These are phyloP conservation scores for Pheucticus melanocephalus DNA, from an alignment of 2,113 vertebrate genomes.

Conservation along the genomic window DNA sequence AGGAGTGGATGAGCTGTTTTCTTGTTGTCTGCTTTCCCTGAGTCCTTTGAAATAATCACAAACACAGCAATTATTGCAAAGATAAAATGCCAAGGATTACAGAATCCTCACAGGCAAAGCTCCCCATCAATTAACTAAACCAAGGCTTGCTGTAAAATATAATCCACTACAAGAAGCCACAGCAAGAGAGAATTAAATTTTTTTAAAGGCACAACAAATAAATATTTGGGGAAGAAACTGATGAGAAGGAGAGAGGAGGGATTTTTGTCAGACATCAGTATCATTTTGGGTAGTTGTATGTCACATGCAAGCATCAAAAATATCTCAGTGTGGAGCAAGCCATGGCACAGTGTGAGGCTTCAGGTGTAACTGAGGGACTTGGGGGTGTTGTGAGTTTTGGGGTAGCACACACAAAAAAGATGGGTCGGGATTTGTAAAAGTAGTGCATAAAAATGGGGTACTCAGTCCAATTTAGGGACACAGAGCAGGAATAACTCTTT, in stretches of 20 bases:
- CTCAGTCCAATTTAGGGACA: neutral
- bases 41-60: conserved; percentile 46
- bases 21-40: conserved; percentile 14
- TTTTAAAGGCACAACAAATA: neutral
- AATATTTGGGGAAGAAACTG: neutral
- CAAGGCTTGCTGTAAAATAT: conserved; percentile 37
- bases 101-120: conserved; percentile 53
- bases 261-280: neutral
- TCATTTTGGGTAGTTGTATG: neutral
- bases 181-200: neutral
- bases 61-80: conserved; percentile 44
- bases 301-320: neutral
- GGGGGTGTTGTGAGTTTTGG: neutral
- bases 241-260: neutral
- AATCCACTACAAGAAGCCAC: conserved; percentile 20
- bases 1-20: conserved; percentile 4
- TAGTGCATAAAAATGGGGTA: neutral
- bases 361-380: neutral
- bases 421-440: neutral
- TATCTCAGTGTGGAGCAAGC: neutral
- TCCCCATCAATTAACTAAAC: conserved; percentile 49
- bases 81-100: conserved; percentile 60
- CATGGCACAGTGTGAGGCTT: neutral
- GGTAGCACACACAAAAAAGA: neutral
- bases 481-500: neutral